phyloP scores from a whole-genome alignment of 2,113 vertebrate species.

The Rafetus swinhoei region DNA sequence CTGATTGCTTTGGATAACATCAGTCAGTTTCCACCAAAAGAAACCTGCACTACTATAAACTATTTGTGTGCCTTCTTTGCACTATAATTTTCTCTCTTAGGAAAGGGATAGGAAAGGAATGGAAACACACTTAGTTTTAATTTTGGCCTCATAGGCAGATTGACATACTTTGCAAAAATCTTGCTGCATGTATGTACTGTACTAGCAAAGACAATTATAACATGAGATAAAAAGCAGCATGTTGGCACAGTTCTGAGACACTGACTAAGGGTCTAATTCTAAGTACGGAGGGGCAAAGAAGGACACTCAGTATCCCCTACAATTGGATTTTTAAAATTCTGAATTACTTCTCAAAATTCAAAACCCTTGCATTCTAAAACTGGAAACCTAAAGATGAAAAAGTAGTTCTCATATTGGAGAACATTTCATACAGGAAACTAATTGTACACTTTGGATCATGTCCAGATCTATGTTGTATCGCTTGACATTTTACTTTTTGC shows the following conservation, averaged over 20 bases:
- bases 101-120: accelerated
- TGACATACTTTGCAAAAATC: neutral
- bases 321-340: neutral
- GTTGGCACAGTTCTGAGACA: neutral
- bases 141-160: neutral
- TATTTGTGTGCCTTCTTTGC: accelerated
- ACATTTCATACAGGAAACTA: neutral
- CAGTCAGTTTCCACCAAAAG: neutral
- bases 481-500: neutral
- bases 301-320: neutral
- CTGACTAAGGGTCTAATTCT: neutral
- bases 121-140: accelerated
- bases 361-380: neutral
- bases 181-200: accelerated
- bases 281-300: neutral
- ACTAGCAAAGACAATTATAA: neutral
- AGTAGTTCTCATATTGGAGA: neutral
- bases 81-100: neutral
- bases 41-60: accelerated
- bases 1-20: neutral
- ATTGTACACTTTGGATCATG: neutral
- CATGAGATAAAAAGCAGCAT: neutral
- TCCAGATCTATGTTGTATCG: neutral
- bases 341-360: neutral
- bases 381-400: neutral